Evolutionary conservation across 2,888 invertebrate genomes (phyloP).

Genomic region (Drosophila nr. perissopoda): DNA sequence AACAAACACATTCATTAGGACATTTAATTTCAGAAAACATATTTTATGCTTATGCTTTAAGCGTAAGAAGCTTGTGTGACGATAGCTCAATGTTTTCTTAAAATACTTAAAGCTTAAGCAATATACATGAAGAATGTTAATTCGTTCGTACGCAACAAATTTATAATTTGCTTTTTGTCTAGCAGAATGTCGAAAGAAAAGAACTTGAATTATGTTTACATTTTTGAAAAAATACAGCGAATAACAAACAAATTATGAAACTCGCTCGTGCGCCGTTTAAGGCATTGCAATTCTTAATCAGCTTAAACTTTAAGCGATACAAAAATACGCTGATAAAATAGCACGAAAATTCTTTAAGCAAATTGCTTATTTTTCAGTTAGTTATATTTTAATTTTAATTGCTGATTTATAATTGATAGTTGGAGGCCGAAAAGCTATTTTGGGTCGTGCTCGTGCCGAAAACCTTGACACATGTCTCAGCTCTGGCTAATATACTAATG

Average conservation of each 20-base stretch:
- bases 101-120: not conserved
- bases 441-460: not conserved
- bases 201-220: not conserved
- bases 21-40: not conserved
- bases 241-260: not conserved
- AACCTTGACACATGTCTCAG: not conserved
- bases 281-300: not conserved
- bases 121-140: not conserved
- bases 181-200: not conserved
- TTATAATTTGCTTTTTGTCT: not conserved
- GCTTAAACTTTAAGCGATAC: not conserved
- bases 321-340: not conserved
- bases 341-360: not conserved
- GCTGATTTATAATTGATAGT: not conserved
- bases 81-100: not conserved
- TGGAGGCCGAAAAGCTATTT: not conserved
- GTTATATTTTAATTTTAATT: not conserved
- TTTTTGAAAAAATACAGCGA: not conserved
- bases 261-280: not conserved
- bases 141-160: not conserved
- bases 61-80: not conserved
- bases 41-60: not conserved
- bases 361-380: not conserved
- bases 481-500: conserved; percentile 27
- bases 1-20: not conserved